Base-by-base conservation (phyloP, 1,140 invertebrate species). In the Drosophila athabasca region DNA sequence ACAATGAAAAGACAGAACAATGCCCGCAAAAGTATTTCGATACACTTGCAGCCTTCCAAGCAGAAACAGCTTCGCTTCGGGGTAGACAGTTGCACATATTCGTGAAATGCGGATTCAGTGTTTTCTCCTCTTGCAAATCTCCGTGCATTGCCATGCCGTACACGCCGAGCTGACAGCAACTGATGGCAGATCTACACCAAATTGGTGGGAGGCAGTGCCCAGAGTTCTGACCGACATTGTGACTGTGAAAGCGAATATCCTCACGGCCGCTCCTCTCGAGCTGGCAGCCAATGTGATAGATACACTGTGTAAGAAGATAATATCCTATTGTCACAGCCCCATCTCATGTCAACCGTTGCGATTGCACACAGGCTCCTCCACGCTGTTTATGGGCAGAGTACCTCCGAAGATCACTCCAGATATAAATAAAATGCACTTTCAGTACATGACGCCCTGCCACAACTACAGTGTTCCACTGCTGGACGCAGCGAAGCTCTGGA, bases 391-490 rank as follows among this genome's bases (percentile, higher is more conserved):
- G 6, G 67, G 55, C 7, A 44, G 45, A 22, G 74, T 84, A 6
- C 77, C 84, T 0, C 44, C 69, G 4, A 67, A 84, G 29, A 72
- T 90, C 44, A 62, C 78, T 22, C 88, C 88, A n/a, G 70, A 90
- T 49, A 84, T 90, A 11, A 66, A 41, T 4, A 78, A 81, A 65
- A 90, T 90, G 67, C 62, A 88, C 41, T 88, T 90, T 44, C 85
- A 89, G 43, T 89, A 89, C 6, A 89, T 88, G 79, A 90, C 88
- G 6, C 76, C 81, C 0, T 85, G 85, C 22, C 45, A 84, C 7
- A 90, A 90, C 58, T 78, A 79, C 8, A 85, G 70, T 62, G 79
- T 90, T 2, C 88, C 88, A 0, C 17, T 90, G 3, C 39, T 84
- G 51, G 57, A 90, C 26, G 79, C 88, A 2, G 50, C 70, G 2